These are phyloP conservation scores for Lycodopsis pacificus DNA, from an alignment of 2,797 vertebrate genomes.

Conservation along the genomic window DNA sequence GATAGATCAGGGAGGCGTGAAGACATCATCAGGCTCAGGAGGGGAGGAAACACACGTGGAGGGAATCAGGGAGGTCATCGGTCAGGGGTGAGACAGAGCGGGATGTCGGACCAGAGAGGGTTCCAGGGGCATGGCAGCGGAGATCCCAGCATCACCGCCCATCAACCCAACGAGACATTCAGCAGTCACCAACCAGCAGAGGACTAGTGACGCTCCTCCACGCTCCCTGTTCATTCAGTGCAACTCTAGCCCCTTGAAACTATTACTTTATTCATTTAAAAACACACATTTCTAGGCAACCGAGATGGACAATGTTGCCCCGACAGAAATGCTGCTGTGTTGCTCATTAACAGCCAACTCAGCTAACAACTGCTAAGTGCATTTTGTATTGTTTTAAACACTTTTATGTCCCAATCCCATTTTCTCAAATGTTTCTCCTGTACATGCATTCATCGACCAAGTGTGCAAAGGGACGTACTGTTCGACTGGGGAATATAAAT, in stretches of 20 bases:
- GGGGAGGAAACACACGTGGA: conserved; percentile 50
- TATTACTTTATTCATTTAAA: background rate
- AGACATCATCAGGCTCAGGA: conserved; percentile 54
- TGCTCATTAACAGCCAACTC: conserved; percentile 26
- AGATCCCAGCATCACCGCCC: conserved; percentile 81
- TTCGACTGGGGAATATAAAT: conserved; percentile 24
- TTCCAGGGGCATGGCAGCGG: conserved; percentile 78
- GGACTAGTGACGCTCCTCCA: conserved; percentile 14
- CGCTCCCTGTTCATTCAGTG: conserved; percentile 23
- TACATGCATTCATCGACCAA: conserved; percentile 55
- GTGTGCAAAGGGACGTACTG: conserved; percentile 37
- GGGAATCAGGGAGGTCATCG: conserved; percentile 35
- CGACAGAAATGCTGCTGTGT: conserved; percentile 9
- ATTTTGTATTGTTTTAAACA: background rate
- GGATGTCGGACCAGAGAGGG: conserved; percentile 73
- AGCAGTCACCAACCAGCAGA: conserved; percentile 72
- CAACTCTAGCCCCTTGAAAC: background rate
- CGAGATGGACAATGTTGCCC: background rate
- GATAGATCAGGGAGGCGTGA: conserved; percentile 40
- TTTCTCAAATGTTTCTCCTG: conserved; percentile 31
- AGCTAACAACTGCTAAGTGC: background rate
- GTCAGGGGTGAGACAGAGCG: conserved; percentile 70
- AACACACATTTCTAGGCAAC: conserved; percentile 6
- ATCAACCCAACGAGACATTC: conserved; percentile 72
- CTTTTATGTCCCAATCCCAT: background rate